These are phyloP conservation scores for Chondrilla cf. caribensis DNA, from an alignment of 37 sponge, comb jelly and placozoan species.

Conservation along the genomic window DNA sequence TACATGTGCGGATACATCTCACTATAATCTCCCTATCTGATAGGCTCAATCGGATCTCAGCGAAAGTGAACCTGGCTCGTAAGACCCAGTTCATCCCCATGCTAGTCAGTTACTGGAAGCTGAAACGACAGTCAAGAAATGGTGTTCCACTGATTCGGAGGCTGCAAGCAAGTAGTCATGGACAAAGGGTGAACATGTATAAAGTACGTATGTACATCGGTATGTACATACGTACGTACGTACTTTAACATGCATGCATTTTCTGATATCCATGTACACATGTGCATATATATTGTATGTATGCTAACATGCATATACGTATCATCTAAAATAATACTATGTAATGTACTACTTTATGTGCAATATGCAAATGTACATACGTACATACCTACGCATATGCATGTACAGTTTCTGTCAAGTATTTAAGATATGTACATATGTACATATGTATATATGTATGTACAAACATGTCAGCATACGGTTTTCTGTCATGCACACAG, in stretches of 20 bases:
- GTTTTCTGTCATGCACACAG: no score
- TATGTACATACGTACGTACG: slow-evolving; percentile 10
- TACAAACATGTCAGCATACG: no score
- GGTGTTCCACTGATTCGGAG: slow-evolving; percentile 95
- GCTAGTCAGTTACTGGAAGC: slow-evolving; percentile 93
- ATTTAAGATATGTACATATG: no score
- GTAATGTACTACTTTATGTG: no score
- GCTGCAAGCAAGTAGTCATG: slow-evolving; percentile 73
- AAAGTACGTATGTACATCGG: slow-evolving; percentile 39
- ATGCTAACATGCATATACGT: not conserved
- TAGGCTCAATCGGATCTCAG: slow-evolving; percentile 74
- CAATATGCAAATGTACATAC: no score
- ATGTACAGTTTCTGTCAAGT: no score
- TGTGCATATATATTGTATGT: not conserved
- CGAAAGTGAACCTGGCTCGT: slow-evolving; percentile 64
- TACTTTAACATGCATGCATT: no score
- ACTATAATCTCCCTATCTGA: not conserved
- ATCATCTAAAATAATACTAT: not conserved
- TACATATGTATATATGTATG: no score
- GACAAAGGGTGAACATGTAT: slow-evolving; percentile 46
- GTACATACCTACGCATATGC: no score
- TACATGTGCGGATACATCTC: no score
- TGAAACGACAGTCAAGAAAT: slow-evolving; percentile 97
- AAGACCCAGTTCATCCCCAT: slow-evolving; percentile 88
- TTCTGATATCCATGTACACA: not conserved